Evolutionary conservation across 2,113 vertebrate species (phyloP), one percentile per base, ranked within the genome.

Genomic region (Microtus pennsylvanicus): DNA sequence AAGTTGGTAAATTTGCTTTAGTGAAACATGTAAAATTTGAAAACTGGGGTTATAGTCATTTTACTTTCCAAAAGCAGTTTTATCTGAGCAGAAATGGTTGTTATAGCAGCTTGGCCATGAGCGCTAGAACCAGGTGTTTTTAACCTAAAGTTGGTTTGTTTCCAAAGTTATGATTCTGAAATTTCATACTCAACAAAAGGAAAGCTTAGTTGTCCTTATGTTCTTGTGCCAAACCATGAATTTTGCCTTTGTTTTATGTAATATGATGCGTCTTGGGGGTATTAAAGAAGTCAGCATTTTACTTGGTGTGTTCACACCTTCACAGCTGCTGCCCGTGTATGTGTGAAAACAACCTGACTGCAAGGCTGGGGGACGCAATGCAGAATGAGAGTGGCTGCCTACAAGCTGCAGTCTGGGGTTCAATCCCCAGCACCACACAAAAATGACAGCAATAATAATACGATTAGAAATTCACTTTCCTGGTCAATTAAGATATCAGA

Each of bases 271-370:
- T 83, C 42, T 76, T 13, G 30, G 81, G 89, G 52, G 1, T 50
- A 52, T 86, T 77, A 61, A 94, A 87, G 72, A 91, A 86, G 55
- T 83, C 80, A 96, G 28, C 47, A 10, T n/a, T 90, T 83, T 69
- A 78, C 67, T 94, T 88, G 85, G n/a, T 85, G 82, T n/a, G 10
- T 91, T 21, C 45, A 96, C 52, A 97, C 82, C 65, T 96, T 87
- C 33, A 81, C 24, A 85, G 33, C 67, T 89, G 38, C 91, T 69
- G 70, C n/a, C 7, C 12, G 63, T 63, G 24, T 77, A 0, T 0
- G 7, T 92, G 30, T 94, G 94, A 95, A 95, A 65, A 38, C 87
- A 77, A 69, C 24, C 33, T 83, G 70, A 28, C 4, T 86, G 69
- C 10, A 50, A 47, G 38, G 19, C 28, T 47, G 11, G 74, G 4